A percentile compares a stretch with the other conserved stretches of the same genome.
Conservation (phyloP, 2,797 vertebrate species). For the Cynodonichthys magdalenae region DNA sequence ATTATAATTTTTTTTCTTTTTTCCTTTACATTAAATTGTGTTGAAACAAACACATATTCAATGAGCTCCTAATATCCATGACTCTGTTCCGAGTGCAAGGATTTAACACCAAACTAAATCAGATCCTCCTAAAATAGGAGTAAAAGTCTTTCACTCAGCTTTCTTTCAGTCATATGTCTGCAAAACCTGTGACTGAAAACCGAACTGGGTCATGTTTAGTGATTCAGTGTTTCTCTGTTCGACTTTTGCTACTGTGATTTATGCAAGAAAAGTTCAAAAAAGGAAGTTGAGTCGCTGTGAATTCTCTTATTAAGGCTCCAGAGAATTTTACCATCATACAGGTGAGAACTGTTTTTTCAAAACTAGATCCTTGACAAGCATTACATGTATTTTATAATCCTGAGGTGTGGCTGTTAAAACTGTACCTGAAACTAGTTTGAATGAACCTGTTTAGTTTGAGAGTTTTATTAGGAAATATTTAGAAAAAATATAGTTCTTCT, state of each 20-base stretch:
- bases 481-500: too few relatives aligned
- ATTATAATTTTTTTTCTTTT: constrained; percentile 2
- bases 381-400: background rate
- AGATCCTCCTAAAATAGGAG: constrained; percentile 13
- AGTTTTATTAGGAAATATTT: background rate
- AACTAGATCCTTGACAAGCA: background rate
- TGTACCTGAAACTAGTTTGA: background rate
- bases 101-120: constrained; percentile 36
- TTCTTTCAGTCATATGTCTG: constrained; percentile 55
- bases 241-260: constrained; percentile 15
- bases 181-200: constrained; percentile 59
- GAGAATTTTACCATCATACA: constrained; percentile 3
- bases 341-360: constrained; percentile 11
- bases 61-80: constrained; percentile 40
- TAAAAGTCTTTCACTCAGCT: constrained; percentile 21
- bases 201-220: constrained; percentile 9
- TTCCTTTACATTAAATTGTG: constrained; percentile 12
- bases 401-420: background rate
- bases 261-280: constrained; percentile 55
- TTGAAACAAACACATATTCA: constrained; percentile 42
- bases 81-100: constrained; percentile 25
- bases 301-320: constrained; percentile 5
- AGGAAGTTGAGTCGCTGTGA: constrained; percentile 67
- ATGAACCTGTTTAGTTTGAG: background rate
- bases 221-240: constrained; percentile 19